Percentiles rank a stretch among this genome's conserved stretches.
Evolutionary conservation across 2,113 vertebrate genomes (phyloP).

Genomic region (Archocentrus centrarchus): DNA sequence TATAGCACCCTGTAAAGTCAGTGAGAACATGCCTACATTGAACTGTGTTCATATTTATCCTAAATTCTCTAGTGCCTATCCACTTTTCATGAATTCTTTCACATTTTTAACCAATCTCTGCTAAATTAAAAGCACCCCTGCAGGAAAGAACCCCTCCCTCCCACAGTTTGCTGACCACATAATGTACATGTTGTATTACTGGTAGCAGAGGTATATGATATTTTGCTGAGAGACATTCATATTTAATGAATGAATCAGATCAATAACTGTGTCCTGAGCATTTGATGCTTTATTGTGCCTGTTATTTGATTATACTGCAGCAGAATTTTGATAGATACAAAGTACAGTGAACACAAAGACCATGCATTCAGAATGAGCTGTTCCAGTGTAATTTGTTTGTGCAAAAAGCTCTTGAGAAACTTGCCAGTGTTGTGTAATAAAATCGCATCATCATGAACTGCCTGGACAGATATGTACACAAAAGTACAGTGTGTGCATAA

Average conservation of each 20-base stretch:
- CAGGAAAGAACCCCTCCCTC: not conserved
- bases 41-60: not conserved
- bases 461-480: constrained; percentile 9
- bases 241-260: constrained; percentile 66
- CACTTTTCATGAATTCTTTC: not conserved
- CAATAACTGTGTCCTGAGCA: constrained; percentile 50
- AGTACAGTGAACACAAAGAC: constrained; percentile 26
- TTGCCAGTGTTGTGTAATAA: constrained; percentile 37
- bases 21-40: not conserved
- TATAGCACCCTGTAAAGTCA: not conserved
- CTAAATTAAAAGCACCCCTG: not conserved
- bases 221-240: constrained; percentile 54
- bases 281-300: constrained; percentile 42
- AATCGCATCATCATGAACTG: constrained; percentile 27
- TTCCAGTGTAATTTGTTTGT: constrained; percentile 16
- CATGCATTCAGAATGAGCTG: constrained; percentile 31
- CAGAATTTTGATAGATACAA: constrained; percentile 22
- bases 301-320: constrained; percentile 59
- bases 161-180: constrained; percentile 31
- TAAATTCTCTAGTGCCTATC: not conserved
- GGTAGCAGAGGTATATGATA: constrained; percentile 28
- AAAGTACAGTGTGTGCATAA: not conserved
- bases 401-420: constrained; percentile 23
- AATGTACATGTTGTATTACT: not conserved
- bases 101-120: not conserved